Conservation (phyloP, 2,888 invertebrate genomes). For the Pristionchus exspectatus region DNA sequence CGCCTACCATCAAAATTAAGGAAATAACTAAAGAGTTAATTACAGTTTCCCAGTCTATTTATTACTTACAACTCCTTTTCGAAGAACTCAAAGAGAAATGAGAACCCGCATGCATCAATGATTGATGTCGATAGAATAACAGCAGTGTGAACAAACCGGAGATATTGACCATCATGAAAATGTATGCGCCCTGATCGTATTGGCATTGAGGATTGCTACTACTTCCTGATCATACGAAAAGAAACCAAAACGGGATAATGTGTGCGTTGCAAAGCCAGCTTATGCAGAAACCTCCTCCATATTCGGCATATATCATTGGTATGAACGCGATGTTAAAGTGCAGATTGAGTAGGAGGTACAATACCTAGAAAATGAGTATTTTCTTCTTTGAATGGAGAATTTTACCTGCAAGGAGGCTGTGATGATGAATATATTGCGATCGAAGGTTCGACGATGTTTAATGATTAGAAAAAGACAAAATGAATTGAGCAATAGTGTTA, state of each 20-base stretch:
- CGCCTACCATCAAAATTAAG: neutral
- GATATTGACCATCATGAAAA: neutral
- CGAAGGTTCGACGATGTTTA: neutral
- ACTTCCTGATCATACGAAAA: neutral
- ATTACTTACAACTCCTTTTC: neutral
- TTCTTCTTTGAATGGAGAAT: neutral
- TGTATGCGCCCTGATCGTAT: neutral
- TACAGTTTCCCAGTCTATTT: neutral
- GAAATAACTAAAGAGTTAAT: neutral
- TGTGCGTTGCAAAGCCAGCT: neutral
- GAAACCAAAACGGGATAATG: neutral
- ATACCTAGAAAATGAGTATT: neutral
- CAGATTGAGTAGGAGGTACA: neutral
- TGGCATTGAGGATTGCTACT: neutral
- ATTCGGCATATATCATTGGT: neutral
- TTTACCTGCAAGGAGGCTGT: neutral
- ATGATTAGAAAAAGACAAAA: neutral
- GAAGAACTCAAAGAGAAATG: neutral
- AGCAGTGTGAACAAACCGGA: neutral
- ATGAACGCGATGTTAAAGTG: slow-evolving; percentile 8
- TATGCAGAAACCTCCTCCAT: slow-evolving; percentile 30
- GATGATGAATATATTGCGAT: neutral
- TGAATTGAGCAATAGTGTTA: neutral
- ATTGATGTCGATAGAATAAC: slow-evolving; percentile 2
- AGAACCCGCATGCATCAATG: neutral